These are phyloP conservation scores for Remorina albescens DNA, from an alignment of 2,797 vertebrate genomes.

Conservation along the genomic window DNA sequence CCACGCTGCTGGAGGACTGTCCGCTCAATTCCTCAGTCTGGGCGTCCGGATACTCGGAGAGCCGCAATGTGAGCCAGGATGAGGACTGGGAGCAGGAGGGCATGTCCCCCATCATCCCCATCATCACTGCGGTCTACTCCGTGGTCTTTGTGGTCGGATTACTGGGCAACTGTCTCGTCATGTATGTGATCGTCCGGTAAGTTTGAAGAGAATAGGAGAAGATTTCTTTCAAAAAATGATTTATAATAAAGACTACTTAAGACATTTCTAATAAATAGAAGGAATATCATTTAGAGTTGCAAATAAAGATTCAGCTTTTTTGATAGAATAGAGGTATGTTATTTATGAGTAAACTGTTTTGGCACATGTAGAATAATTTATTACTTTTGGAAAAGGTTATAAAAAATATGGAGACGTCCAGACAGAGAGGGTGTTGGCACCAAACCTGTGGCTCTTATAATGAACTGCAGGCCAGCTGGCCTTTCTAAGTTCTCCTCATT, in stretches of 20 bases:
- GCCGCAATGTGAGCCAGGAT: constrained; percentile 76
- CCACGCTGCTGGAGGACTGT: constrained; percentile 79
- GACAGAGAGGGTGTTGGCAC: constrained; percentile 9
- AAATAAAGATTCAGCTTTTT: not conserved
- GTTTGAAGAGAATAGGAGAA: not conserved
- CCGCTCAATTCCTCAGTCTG: constrained; percentile 70
- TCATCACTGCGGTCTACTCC: constrained; percentile 96
- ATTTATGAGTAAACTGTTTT: not conserved
- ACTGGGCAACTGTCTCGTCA: constrained; percentile 96
- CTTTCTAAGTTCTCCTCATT: constrained; percentile 18
- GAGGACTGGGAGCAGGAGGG: constrained; percentile 83
- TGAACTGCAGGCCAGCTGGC: constrained; percentile 42
- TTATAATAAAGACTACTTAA: not conserved
- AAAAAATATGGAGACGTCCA: not conserved
- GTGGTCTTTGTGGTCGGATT: constrained; percentile 97
- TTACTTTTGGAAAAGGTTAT: not conserved
- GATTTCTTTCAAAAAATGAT: not conserved
- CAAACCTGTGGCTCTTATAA: constrained; percentile 10
- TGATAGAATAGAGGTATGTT: not conserved
- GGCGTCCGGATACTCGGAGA: constrained; percentile 76
- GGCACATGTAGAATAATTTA: not conserved
- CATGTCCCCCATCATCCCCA: constrained; percentile 92
- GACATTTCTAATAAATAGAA: too few species aligned
- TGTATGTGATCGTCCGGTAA: constrained; percentile 99
- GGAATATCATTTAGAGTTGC: not conserved